These are phyloP conservation scores for Phacellophora camtschatica DNA, from an alignment of 30 jellyfish, hydroid and myxozoan species.

Conservation along the genomic window DNA sequence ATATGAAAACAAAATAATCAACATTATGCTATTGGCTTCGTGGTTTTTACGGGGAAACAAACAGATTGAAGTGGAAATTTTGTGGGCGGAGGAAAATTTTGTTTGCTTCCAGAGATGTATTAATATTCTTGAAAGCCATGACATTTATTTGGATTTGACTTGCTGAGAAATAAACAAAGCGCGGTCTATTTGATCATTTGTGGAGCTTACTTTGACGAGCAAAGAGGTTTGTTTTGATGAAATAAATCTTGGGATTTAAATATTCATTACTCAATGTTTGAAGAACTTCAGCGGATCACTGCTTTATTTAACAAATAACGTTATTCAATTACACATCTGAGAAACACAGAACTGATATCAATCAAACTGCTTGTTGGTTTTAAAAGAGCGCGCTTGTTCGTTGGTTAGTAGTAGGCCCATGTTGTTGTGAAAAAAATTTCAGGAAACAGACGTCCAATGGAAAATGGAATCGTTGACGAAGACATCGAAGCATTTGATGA, in stretches of 20 bases:
- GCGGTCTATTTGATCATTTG: slow-evolving; percentile 41
- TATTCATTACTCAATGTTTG: slow-evolving; percentile 2
- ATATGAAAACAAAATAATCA: too few relatives aligned
- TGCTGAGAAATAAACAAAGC: slow-evolving; percentile 21
- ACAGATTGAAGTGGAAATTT: too few relatives aligned
- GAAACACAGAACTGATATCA: too few relatives aligned
- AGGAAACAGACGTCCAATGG: slow-evolving; percentile 16
- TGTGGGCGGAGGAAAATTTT: too few relatives aligned
- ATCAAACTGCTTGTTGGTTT: too few relatives aligned
- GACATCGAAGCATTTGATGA: slow-evolving; percentile 52
- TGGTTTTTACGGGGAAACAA: too few relatives aligned
- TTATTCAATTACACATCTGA: too few relatives aligned
- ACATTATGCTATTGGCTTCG: too few relatives aligned
- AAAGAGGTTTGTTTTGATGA: slow-evolving; percentile 1
- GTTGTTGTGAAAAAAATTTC: background rate
- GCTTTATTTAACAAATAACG: background rate
- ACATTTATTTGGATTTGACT: background rate
- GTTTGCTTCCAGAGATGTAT: too few relatives aligned
- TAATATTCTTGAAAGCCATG: background rate
- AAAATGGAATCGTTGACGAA: slow-evolving; percentile 38
- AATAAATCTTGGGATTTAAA: slow-evolving; percentile 6
- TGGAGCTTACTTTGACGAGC: background rate
- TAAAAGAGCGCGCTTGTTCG: too few relatives aligned
- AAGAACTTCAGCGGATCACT: slow-evolving; percentile 25
- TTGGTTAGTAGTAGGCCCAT: background rate